Evolutionary conservation across 2,113 vertebrate genomes (phyloP).

Genomic region (Bubo bubo): DNA sequence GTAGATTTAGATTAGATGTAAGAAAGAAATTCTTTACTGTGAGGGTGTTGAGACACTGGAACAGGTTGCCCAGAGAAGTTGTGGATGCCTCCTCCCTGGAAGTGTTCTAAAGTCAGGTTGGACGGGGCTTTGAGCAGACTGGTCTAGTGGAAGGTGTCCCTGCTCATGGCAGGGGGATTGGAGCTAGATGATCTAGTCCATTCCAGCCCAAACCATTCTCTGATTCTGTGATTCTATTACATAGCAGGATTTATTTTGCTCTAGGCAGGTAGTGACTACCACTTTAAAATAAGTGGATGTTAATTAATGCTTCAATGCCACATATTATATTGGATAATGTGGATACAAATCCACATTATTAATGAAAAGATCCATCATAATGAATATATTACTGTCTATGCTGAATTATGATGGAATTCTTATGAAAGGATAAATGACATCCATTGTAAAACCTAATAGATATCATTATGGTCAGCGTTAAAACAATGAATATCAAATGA

Average conservation of each 20-base stretch:
- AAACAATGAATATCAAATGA: slow-evolving; percentile 57
- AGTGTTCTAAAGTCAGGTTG: too few relatives aligned
- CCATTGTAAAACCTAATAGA: slow-evolving; percentile 53
- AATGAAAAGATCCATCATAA: slow-evolving; percentile 42
- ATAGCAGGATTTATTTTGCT: slow-evolving; percentile 33
- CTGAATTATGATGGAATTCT: slow-evolving; percentile 51
- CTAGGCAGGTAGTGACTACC: slow-evolving; percentile 28
- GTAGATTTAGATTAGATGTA: too few relatives aligned
- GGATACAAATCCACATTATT: slow-evolving; percentile 30
- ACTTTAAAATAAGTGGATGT: slow-evolving; percentile 37
- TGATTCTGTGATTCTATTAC: not conserved
- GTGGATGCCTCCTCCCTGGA: too few relatives aligned
- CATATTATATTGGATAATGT: slow-evolving; percentile 22
- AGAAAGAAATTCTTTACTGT: too few relatives aligned
- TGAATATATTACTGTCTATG: not conserved
- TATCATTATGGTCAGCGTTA: slow-evolving; percentile 63
- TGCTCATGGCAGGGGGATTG: too few relatives aligned
- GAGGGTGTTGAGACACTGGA: too few relatives aligned
- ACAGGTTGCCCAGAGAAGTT: too few relatives aligned
- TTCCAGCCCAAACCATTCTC: too few relatives aligned
- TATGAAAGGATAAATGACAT: slow-evolving; percentile 7
- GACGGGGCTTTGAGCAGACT: too few relatives aligned
- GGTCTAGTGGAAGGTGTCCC: too few relatives aligned
- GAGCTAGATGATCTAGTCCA: too few relatives aligned
- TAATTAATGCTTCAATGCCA: slow-evolving; percentile 55